These are phyloP conservation scores for Pteronotus mesoamericanus DNA, from an alignment of 2,797 vertebrate species.

Conservation along the genomic window DNA sequence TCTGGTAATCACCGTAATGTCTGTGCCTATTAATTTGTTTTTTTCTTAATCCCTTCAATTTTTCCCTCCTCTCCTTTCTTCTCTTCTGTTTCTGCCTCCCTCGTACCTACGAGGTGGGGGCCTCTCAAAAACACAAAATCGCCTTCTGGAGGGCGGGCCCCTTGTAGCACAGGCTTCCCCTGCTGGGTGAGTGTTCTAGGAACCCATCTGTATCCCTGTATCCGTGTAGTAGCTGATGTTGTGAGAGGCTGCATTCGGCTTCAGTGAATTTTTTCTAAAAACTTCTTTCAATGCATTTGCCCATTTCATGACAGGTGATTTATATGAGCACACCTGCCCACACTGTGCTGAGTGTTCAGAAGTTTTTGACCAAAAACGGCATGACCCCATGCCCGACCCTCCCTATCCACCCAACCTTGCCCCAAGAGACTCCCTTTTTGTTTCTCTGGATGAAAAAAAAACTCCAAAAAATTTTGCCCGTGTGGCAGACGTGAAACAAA, in stretches of 20 bases:
- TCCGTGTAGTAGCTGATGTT: too few relatives aligned
- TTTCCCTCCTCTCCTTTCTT: not conserved
- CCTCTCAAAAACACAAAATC: not conserved
- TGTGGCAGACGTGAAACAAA: not conserved
- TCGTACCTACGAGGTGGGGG: too few relatives aligned
- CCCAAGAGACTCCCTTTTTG: not conserved
- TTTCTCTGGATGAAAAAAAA: not conserved
- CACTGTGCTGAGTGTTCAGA: not conserved
- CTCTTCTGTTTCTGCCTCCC: not conserved
- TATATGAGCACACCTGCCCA: not conserved
- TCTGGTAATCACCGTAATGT: not conserved
- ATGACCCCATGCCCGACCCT: not conserved
- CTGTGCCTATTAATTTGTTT: not conserved
- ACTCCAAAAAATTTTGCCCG: not conserved
- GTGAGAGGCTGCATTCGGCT: not conserved
- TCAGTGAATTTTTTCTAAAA: not conserved
- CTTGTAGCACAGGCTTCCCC: too few relatives aligned
- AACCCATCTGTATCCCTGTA: not conserved
- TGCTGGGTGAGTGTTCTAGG: not conserved
- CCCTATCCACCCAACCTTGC: not conserved
- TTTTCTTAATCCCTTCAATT: not conserved
- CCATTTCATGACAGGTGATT: not conserved
- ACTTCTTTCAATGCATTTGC: not conserved
- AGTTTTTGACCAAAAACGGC: not conserved
- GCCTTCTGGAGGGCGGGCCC: not conserved